Base-by-base conservation (phyloP, 2,113 vertebrate genomes). In the Psittacula cyanocephala region DNA sequence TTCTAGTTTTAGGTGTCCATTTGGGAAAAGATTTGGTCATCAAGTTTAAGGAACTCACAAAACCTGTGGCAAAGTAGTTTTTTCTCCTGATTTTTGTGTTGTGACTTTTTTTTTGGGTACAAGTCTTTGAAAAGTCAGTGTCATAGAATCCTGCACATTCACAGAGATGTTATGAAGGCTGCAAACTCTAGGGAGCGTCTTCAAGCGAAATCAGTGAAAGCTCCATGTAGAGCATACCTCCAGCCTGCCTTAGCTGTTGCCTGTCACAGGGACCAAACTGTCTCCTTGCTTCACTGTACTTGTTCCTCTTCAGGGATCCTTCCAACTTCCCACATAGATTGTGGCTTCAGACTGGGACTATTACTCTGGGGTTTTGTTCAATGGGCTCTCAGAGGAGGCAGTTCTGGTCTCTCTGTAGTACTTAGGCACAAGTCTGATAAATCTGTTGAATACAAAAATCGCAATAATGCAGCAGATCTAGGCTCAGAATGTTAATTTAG, bases 31-130 rank as follows among this genome's bases (percentile, higher is more conserved):
- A 17, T 24, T 41, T 82, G 17, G 3, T 43, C 3, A 5, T 50
- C 35, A 60, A 23, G 23, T 47, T 71, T 46, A 88, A 80, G 86
- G 95, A 97, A 97, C 71, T 95, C 94, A 86, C 11, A 50, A 89
- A 95, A 75, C 17, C 70, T 0, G 4, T 79, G 69, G 55, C 92
- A 85, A 91, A 95, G 44, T 57, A 52, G 41, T 49, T 86, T 88
- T 57, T 88, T 13, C 50, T 23, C 5, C 31, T 65, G 37, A 64
- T 31, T 86, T 86, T 90, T 76, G 57, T 75, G 49, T 41, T 39
- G 49, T 79, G 80, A 64, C 18, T 29, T 71, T 62, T 62, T 57
- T 74, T 88, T 44, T 7, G 43, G 31, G 60, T 28, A 10, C 22
- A 44, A 25, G 49, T 78, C 31, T 49, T 76, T 18, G 16, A 43